Conservation (phyloP, 2,797 vertebrate genomes). For the Oryzias dopingdopingensis region DNA sequence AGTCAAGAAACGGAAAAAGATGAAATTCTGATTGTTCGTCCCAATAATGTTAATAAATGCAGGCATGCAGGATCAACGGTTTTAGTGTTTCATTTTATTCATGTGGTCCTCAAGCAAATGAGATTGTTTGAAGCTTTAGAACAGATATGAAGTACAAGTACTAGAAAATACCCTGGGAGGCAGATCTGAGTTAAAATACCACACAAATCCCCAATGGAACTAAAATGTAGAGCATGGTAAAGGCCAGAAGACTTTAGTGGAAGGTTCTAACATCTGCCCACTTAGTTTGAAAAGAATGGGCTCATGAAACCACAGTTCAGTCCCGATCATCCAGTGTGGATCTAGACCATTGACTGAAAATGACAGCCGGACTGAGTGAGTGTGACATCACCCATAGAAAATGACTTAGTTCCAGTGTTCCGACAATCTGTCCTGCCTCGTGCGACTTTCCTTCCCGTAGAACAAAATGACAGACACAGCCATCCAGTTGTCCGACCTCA, state of each 20-base stretch:
- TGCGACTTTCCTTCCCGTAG: no score
- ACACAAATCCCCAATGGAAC: slow-evolving; percentile 6
- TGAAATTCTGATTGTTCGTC: slow-evolving; percentile 7
- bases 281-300: no score
- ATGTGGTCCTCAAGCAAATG: slow-evolving; percentile 1
- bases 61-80: slow-evolving; percentile 1
- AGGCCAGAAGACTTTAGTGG: background rate
- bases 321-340: no score
- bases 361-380: no score
- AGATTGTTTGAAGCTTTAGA: slow-evolving; percentile 2
- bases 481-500: no score
- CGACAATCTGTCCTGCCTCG: no score
- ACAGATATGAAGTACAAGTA: slow-evolving; percentile 1
- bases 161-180: background rate
- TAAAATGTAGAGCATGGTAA: background rate
- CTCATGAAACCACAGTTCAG: no score
- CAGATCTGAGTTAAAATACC: slow-evolving; percentile 5
- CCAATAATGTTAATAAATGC: slow-evolving; percentile 17
- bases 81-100: slow-evolving; percentile 6
- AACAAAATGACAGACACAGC: no score
- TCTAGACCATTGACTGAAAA: no score
- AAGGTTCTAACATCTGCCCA: no score
- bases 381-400: no score
- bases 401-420: no score
- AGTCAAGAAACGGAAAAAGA: background rate